Evolutionary conservation across 2,797 vertebrate species (phyloP).

Genomic region (Hippopotamyrus pictus): DNA sequence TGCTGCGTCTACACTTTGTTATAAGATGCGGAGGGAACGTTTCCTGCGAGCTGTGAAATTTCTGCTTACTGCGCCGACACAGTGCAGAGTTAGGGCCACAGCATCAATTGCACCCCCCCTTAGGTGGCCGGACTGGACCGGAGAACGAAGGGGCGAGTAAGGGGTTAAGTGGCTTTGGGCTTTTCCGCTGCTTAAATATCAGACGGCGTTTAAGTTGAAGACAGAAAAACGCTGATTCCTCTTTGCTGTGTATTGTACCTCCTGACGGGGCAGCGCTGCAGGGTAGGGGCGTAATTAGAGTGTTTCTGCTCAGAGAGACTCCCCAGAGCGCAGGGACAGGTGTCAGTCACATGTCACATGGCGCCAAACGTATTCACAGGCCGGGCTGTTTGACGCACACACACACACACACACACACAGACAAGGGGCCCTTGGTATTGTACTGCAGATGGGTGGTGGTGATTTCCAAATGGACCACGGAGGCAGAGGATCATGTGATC

Average conservation of each 20-base stretch:
- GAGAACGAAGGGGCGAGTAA: neutral
- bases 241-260: neutral
- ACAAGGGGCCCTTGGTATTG: neutral
- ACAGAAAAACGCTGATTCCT: constrained; percentile 23
- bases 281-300: neutral
- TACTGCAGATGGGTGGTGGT: neutral
- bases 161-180: constrained; percentile 17
- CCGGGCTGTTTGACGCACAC: neutral
- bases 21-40: neutral
- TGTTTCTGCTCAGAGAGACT: neutral
- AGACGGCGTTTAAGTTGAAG: constrained; percentile 12
- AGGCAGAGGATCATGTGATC: neutral
- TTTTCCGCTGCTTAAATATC: constrained; percentile 13
- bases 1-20: neutral
- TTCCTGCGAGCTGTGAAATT: constrained; percentile 17
- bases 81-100: neutral
- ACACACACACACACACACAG: neutral
- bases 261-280: neutral
- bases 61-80: constrained; percentile 7
- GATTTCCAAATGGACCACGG: neutral
- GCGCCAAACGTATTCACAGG: neutral
- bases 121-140: neutral
- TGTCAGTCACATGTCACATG: neutral
- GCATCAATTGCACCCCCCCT: neutral
- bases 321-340: neutral